Evolutionary conservation across 2,888 invertebrate species (phyloP).

Genomic region (Apamea crenata): DNA sequence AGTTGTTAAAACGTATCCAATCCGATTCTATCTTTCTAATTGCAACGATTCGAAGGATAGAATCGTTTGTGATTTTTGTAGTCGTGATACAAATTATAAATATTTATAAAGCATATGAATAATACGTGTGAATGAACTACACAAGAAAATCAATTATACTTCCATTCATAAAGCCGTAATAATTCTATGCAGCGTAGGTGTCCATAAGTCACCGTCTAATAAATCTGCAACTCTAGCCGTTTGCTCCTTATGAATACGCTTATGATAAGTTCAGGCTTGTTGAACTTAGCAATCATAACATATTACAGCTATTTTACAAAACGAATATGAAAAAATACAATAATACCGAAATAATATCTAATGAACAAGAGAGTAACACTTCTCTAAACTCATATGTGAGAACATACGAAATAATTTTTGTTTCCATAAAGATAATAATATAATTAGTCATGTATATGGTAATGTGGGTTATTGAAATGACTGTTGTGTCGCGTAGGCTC

Average conservation of each 20-base stretch:
- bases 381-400: background rate
- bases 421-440: slow-evolving; percentile 29
- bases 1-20: background rate
- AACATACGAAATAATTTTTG: slow-evolving; percentile 3
- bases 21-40: background rate
- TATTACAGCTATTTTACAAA: background rate
- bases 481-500: slow-evolving; percentile 81
- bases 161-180: slow-evolving; percentile 82
- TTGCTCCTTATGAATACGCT: slow-evolving; percentile 32
- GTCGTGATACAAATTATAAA: slow-evolving; percentile 59
- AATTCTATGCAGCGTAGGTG: slow-evolving; percentile 82
- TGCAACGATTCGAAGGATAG: slow-evolving; percentile 9
- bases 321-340: background rate
- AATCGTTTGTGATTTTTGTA: slow-evolving; percentile 20
- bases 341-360: background rate
- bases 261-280: background rate
- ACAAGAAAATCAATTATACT: slow-evolving; percentile 80
- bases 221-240: slow-evolving; percentile 70
- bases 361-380: background rate
- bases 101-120: slow-evolving; percentile 73
- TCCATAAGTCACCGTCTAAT: slow-evolving; percentile 78
- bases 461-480: slow-evolving; percentile 80
- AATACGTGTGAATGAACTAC: slow-evolving; percentile 80
- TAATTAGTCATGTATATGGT: slow-evolving; percentile 68
- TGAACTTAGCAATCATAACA: slow-evolving; percentile 1